Base-by-base conservation (phyloP, 2,888 invertebrate genomes). In the Anoplius nigerrimus region DNA sequence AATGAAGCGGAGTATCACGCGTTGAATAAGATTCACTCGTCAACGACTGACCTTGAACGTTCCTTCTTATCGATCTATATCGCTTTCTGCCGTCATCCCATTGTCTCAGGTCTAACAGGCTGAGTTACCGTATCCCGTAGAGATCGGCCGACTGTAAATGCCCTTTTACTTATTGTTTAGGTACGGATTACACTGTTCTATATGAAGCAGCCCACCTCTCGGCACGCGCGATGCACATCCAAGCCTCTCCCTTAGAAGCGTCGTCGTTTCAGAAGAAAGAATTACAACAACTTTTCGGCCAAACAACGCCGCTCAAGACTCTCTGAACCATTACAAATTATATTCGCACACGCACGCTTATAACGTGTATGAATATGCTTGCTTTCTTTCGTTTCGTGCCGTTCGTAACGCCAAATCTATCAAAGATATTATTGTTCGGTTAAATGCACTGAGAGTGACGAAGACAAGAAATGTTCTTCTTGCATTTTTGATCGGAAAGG, bases 81-180 rank as follows among this genome's bases (percentile, higher is more conserved):
- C 51, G 48, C 42, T 15, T 52, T 53, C 42, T 20, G 16, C n/a
- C 43, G 24, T 2, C 20, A 45, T 20, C n/a, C 51, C 4, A 22
- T 63, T n/a, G n/a, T 46, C 51, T 54, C 60, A 34, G 55, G 34
- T 16, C 48, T n/a, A 56, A 45, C 34, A 34, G 34, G 34, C 34
- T 34, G 34, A 6, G 34, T 34, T 22, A 58, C 70, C 71, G 48
- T 54, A 54, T 67, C 80, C 74, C 54, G 53, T 76, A 80, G 87
- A 88, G 88, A 84, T 83, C 86, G 87, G 88, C 85, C 86, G 78
- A 83, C 75, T 82, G 81, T 84, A 84, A 83, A 79, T 76, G 79
- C 84, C 84, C 83, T 86, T 84, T 86, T 82, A 83, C 84, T 85
- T 87, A 86, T 82, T 86, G 87, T 87, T 85, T 88, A 88, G 89